Evolutionary conservation across 2,888 invertebrate genomes (phyloP), one percentile per base, ranked within the genome.

Genomic region (Leuctra nigra): DNA sequence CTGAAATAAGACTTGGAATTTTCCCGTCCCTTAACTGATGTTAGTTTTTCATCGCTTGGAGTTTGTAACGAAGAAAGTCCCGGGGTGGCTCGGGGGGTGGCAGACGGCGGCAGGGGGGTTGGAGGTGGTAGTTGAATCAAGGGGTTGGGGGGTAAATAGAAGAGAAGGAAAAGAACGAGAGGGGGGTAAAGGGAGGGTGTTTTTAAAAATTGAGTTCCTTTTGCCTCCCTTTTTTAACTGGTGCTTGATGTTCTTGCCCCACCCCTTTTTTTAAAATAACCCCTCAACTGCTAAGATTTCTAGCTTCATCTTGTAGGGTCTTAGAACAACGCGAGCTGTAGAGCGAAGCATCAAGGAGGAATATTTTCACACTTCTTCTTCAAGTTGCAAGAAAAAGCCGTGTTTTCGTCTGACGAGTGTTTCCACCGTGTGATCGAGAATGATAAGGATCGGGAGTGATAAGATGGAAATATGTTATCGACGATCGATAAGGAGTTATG

Each of bases 211-310:
- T 50, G 33, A 50, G 50, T 18, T 50, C 50, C 50, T 35, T 44
- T 33, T 50, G 50, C 50, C 50, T 50, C 50, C 50, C 50, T 50
- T 50, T 50, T 50, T 50, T 50, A 50, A 50, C 50, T 50, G 50
- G 50, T 50, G 50, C 50, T 50, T 33, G 50, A 50, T 50, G 33
- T 33, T 35, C 20, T 41, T 50, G 50, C 50, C 50, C 50, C 50
- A 50, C 50, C 50, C 50, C 50, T 50, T 50, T 50, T 44, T 50
- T 50, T 50, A 50, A 50, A 50, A n/a, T n/a, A 50, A 29, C 50
- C 50, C 50, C 33, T 35, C 50, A 18, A 50, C 50, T 20, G 44
- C 44, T 50, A 50, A 50, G 50, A 50, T 50, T 50, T 44, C 14
- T 14, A 14, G 20, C 23, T 44, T 18, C 48, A 14, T 48, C 48